Base-by-base conservation (phyloP, 1,140 invertebrate genomes). In the Drosophila insularis region DNA sequence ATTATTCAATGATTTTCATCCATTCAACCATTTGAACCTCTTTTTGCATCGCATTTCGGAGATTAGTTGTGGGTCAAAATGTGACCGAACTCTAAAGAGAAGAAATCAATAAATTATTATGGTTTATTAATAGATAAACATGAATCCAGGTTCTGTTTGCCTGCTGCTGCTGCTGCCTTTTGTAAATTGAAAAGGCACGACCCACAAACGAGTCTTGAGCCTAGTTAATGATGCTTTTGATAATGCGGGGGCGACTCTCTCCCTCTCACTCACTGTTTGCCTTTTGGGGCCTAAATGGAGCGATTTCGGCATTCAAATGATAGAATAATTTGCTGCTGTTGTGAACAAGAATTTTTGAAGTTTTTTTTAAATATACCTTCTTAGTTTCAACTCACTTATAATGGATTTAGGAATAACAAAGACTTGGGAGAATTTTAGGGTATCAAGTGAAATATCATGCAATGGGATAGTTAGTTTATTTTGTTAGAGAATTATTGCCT, bases 91-190 rank as follows among this genome's bases (percentile, higher is more conserved):
- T 78, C 74, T 68, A 13, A 72, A 80, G 72, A 63, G 71, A 21
- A 50, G 71, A 84, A 89, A 89, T 89, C 80, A 89, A 89, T 89
- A 89, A 89, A 80, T 89, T 89, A 89, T 89, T 87, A 81, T 86
- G 66, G 74, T 81, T 81, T 81, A 86, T 81, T 86, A 78, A 78
- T 71, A 85, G 78, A 72, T 63, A 78, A 71, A 21, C 56, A n/a
- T 23, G 13, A 43, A 43, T 13, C 31, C 14, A 27, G 27, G 5
- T 27, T 27, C 2, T 27, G 27, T 27, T 27, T 27, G 27, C 27
- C 27, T 27, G 27, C 58, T 32, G 27, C 46, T 39, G 69, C 46
- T 27, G 60, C 64, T 64, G 66, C 6, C 32, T 46, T 39, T 66
- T 65, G 56, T 85, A 78, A 84, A 80, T 77, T 72, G 77, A 79